Base-by-base conservation (phyloP, 1,140 invertebrate species). In the Trichomalopsis sarcophagae region DNA sequence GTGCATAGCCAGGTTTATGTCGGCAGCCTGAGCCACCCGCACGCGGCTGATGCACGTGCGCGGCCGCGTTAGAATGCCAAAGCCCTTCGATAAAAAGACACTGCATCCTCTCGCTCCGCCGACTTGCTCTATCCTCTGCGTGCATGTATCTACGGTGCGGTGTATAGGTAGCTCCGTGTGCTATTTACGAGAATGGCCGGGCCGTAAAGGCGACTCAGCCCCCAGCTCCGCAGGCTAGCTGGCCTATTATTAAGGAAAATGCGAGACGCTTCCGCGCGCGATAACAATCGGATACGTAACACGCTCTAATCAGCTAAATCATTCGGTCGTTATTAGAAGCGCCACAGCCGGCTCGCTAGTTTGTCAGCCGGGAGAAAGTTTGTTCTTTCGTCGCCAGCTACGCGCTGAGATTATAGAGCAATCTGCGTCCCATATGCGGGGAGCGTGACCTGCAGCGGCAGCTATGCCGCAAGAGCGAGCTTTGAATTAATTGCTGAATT, bases 31-130 rank as follows among this genome's bases (percentile, higher is more conserved):
- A 55, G 50, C 50, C 50, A 6, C 33, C 33, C 55, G 55, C 55
- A 62, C 55, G 21, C 17, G 55, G 55, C 55, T 62, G n/a, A 62
- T 62, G 55, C 55, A 62, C 55, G 55, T 36, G 33, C 17, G 55
- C 17, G 55, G 17, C 50, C 7, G 21, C 55, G 55, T 62, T 62
- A n/a, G 55, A 62, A 62, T 62, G 55, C 17, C 17, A 62, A 62
- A 62, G 55, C 55, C 55, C 55, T 62, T 62, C 55, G 55, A 62
- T 62, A 62, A 62, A 62, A 62, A 62, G 55, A 62, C 55, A n/a
- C 55, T 62, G 55, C 17, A 7, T 7, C 55, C 17, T 21, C 55
- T 62, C 55, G 6, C 55, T 62, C 9, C 40, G 40, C 2, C 40
- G 7, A 40, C 40, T 40, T n/a, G n/a, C n/a, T 40, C 7, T 40